Conservation (phyloP, 1,140 invertebrate genomes). For the Pseudomyrmex concolor region DNA sequence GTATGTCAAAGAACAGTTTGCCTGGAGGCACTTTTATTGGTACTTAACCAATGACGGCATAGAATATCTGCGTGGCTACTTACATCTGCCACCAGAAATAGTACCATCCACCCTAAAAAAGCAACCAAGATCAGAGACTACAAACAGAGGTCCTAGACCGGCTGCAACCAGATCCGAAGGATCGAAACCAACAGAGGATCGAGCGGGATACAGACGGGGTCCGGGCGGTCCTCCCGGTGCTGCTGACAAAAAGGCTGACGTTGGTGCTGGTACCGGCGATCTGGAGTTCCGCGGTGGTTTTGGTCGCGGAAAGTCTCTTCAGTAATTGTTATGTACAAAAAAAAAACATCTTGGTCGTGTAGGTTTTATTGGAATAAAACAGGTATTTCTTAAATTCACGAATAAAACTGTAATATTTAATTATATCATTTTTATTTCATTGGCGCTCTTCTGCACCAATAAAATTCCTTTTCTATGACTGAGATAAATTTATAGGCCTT, state of each 20-base stretch:
- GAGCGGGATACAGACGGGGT: constrained; percentile 92
- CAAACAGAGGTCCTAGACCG: constrained; percentile 88
- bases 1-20: constrained; percentile 99
- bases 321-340: constrained; percentile 76
- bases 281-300: constrained; percentile 92
- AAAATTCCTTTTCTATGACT: no score
- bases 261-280: constrained; percentile 94
- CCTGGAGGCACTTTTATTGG: constrained; percentile 99
- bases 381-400: no score
- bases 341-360: constrained; percentile 3
- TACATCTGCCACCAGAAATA: constrained; percentile 99
- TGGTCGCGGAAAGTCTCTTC: constrained; percentile 82
- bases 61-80: constrained; percentile 96
- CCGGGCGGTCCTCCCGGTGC: constrained; percentile 86
- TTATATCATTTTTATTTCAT: no score
- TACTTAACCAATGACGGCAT: constrained; percentile 99
- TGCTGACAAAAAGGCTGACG: constrained; percentile 96
- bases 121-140: constrained; percentile 91
- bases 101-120: constrained; percentile 98
- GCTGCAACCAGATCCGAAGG: constrained; percentile 87
- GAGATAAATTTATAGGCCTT: no score
- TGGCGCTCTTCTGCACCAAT: no score
- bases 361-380: no score
- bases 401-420: no score
- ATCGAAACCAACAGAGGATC: constrained; percentile 87